These are phyloP conservation scores for Chiridota heheva DNA, from an alignment of 35 echinoderm and acorn worm species.

Conservation along the genomic window DNA sequence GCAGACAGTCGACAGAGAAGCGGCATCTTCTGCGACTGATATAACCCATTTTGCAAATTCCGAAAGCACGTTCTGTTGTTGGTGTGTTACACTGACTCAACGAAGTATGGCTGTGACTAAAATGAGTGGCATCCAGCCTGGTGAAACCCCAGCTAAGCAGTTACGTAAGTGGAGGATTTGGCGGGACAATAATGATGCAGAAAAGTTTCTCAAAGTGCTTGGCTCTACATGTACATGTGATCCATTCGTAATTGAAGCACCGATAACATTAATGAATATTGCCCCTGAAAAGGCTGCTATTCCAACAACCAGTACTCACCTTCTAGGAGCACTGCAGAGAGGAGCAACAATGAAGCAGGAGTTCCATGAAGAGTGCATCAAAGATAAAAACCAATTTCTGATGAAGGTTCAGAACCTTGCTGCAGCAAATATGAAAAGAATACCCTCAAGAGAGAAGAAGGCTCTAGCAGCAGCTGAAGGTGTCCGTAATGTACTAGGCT, in stretches of 20 bases:
- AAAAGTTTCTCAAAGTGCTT: conserved; percentile 24
- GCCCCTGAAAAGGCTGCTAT: conserved; percentile 45
- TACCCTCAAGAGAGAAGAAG: too few species aligned
- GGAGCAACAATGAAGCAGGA: conserved; percentile 23
- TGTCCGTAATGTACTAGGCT: too few species aligned
- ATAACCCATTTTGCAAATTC: conserved; percentile 60
- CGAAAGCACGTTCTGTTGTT: conserved; percentile 49
- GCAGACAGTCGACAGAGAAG: conserved; percentile 51
- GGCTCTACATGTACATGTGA: conserved; percentile 32
- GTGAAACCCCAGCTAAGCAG: conserved; percentile 54
- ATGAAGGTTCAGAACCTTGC: conserved; percentile 58
- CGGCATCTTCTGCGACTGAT: conserved; percentile 35
- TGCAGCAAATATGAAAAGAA: conserved; percentile 47
- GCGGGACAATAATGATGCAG: conserved; percentile 58
- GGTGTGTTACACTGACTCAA: conserved; percentile 45
- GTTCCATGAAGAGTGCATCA: conserved; percentile 33
- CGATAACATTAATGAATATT: conserved; percentile 38
- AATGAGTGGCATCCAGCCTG: conserved; percentile 50
- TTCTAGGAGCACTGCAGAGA: conserved; percentile 37
- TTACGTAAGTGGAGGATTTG: conserved; percentile 37
- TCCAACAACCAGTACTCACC: conserved; percentile 40
- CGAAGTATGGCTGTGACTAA: conserved; percentile 56
- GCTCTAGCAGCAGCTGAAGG: too few species aligned
- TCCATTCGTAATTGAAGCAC: conserved; percentile 34
- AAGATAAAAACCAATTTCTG: conserved; percentile 32